Conservation (phyloP, 1,140 invertebrate genomes). For the Centruroides vittatus region DNA sequence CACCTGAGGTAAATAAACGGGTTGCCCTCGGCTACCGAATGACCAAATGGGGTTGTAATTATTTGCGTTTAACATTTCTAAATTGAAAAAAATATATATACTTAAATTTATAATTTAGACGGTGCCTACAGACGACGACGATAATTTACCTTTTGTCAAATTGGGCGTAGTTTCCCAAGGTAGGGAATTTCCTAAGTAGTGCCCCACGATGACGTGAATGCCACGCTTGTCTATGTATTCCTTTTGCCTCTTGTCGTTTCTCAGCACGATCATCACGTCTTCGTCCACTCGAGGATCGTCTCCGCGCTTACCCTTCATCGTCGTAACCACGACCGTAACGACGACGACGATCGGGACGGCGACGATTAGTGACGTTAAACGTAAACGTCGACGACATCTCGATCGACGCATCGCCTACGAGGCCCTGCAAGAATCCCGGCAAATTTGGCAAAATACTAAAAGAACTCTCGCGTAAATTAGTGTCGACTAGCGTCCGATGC, state of each 20-base stretch:
- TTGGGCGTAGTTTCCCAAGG: constrained; percentile 40
- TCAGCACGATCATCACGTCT: constrained; percentile 5
- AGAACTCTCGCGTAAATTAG: too few relatives aligned
- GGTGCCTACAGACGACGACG: constrained; percentile 6
- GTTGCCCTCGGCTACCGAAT: constrained; percentile 62
- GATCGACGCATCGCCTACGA: too few relatives aligned
- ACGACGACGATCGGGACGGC: too few relatives aligned
- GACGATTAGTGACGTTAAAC: too few relatives aligned
- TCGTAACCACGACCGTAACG: too few relatives aligned
- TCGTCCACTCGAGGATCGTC: background rate
- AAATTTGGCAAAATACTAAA: too few relatives aligned
- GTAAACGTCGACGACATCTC: too few relatives aligned
- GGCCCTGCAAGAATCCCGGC: too few relatives aligned
- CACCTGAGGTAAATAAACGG: constrained; percentile 58
- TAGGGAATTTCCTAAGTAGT: constrained; percentile 56
- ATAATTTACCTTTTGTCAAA: constrained; percentile 45
- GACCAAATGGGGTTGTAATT: constrained; percentile 55
- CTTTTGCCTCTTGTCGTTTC: constrained; percentile 32
- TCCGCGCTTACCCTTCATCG: too few relatives aligned
- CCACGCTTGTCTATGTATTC: constrained; percentile 57
- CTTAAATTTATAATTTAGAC: background rate
- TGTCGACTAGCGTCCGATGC: too few relatives aligned
- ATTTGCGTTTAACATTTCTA: constrained; percentile 68
- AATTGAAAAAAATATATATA: background rate
- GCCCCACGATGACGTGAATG: constrained; percentile 55